A percentile compares a stretch with the other conserved stretches of the same genome.
These are phyloP conservation scores for Cydia fagiglandana DNA, from an alignment of 1,140 invertebrate species.

Conservation along the genomic window DNA sequence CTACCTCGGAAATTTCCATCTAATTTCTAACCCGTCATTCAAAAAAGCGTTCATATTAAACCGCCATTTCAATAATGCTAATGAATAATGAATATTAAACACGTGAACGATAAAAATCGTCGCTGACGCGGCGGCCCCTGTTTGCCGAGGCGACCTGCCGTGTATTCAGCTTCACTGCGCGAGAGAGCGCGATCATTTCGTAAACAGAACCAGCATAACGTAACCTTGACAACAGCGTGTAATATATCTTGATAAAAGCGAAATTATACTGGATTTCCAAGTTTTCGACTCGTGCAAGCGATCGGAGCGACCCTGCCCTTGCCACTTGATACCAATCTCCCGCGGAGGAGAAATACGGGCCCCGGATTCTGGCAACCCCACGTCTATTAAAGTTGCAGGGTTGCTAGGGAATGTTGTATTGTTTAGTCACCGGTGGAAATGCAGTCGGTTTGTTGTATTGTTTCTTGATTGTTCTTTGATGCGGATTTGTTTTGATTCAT, in stretches of 20 bases:
- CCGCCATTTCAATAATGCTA: conserved; percentile 27
- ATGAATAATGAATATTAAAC: conserved; percentile 35
- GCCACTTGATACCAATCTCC: conserved; percentile 58
- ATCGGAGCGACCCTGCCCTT: conserved; percentile 37
- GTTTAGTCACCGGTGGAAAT: conserved; percentile 23
- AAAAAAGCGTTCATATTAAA: conserved; percentile 11
- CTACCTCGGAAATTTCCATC: neutral
- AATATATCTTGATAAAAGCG: too few species aligned
- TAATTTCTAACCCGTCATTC: conserved; percentile 8
- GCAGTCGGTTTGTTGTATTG: conserved; percentile 25
- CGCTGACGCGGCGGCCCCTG: conserved; percentile 49
- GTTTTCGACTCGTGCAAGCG: neutral
- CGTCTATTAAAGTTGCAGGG: conserved; percentile 46
- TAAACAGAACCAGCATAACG: neutral
- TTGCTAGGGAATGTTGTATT: conserved; percentile 43
- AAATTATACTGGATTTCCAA: neutral
- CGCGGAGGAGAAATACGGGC: conserved; percentile 47
- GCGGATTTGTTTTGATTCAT: conserved; percentile 21
- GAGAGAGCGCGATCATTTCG: neutral
- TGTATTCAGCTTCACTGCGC: conserved; percentile 5
- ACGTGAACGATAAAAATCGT: conserved; percentile 34
- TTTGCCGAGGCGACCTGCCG: conserved; percentile 42
- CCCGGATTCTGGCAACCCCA: conserved; percentile 54
- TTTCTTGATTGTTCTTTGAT: conserved; percentile 16
- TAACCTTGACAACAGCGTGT: conserved; percentile 1